phyloP scores from a whole-genome alignment of 30 jellyfish, hydroid and myxozoan species.

The Aurelia sp. region DNA sequence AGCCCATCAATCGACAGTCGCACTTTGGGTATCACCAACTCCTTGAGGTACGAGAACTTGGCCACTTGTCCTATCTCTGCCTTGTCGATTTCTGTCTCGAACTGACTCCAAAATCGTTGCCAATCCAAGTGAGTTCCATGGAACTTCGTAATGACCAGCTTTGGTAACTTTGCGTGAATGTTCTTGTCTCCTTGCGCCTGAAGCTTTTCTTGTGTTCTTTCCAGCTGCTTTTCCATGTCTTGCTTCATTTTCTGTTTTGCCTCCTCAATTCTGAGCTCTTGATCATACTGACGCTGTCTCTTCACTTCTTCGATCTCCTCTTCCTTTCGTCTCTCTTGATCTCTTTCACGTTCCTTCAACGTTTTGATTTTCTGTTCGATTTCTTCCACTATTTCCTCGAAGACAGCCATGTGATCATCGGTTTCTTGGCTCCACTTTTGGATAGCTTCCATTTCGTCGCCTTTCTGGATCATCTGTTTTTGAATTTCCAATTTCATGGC shows the following conservation, averaged over 20 bases:
- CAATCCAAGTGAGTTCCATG: conserved; percentile 30
- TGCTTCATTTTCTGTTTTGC: conserved; percentile 19
- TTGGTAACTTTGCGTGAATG: conserved; percentile 11
- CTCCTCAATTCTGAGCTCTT: conserved; percentile 14
- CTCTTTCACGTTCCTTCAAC: conserved; percentile 20
- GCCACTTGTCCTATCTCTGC: conserved; percentile 27
- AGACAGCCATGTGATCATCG: conserved; percentile 14
- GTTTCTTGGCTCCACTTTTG: conserved; percentile 19
- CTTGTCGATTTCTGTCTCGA: conserved; percentile 12
- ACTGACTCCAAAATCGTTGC: not conserved
- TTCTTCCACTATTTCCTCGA: conserved; percentile 1
- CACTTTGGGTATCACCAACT: conserved; percentile 24
- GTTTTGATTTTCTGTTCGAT: conserved; percentile 12
- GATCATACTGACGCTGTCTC: conserved; percentile 16
- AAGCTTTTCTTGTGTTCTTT: conserved; percentile 21
- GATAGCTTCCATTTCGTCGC: conserved; percentile 6
- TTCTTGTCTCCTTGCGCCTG: not conserved
- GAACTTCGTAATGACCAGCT: conserved; percentile 15
- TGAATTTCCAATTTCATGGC: conserved; percentile 19
- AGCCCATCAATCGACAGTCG: not conserved
- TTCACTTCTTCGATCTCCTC: conserved; percentile 17
- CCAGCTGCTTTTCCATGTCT: conserved; percentile 7
- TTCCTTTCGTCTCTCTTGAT: conserved; percentile 4
- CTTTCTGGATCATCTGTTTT: conserved; percentile 24
- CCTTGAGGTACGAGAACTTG: conserved; percentile 14